Evolutionary conservation across 2,888 invertebrate species (phyloP).

Genomic region (Mimas tiliae): DNA sequence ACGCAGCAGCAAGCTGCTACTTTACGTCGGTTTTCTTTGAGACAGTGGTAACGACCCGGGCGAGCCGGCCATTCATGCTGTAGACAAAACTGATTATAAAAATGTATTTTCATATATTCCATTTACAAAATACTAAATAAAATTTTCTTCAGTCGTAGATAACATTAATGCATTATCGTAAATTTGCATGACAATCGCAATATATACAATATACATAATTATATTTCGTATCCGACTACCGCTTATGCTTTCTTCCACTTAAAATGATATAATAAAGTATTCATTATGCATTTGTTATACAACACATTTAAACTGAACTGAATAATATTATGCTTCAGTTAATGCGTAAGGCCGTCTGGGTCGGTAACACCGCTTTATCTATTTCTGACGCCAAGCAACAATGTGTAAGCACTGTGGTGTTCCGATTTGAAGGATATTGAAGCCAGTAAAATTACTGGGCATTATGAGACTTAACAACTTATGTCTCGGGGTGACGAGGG

Average conservation of each 20-base stretch:
- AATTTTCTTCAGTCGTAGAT: not conserved
- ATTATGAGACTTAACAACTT: no score
- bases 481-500: no score
- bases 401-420: no score
- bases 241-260: slow-evolving; percentile 42
- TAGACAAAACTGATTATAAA: no score
- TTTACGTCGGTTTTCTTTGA: no score
- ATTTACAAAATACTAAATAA: not conserved
- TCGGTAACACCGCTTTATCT: no score
- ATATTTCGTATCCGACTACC: not conserved
- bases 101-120: not conserved
- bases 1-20: no score
- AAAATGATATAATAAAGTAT: slow-evolving; percentile 43
- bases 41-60: no score
- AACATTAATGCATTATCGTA: not conserved
- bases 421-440: no score
- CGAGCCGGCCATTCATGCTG: no score
- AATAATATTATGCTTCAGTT: slow-evolving; percentile 35
- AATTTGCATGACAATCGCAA: slow-evolving; percentile 1
- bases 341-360: slow-evolving; percentile 45
- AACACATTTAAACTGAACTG: slow-evolving; percentile 38
- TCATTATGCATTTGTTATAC: slow-evolving; percentile 43
- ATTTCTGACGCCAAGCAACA: no score
- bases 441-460: no score
- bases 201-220: slow-evolving; percentile 10